These are phyloP conservation scores for Pararge aegeria DNA, from an alignment of 1,140 invertebrate genomes.

Conservation along the genomic window DNA sequence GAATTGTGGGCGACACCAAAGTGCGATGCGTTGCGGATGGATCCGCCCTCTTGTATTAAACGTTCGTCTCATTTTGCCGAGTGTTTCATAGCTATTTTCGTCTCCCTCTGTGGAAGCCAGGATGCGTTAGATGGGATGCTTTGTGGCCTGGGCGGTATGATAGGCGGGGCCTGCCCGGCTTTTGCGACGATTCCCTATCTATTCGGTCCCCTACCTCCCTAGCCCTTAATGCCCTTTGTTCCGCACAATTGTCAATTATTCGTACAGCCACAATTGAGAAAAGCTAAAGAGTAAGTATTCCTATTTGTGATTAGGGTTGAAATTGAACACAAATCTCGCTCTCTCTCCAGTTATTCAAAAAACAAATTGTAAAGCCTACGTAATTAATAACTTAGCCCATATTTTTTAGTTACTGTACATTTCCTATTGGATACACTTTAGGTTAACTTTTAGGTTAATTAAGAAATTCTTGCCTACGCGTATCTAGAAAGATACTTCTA, in stretches of 20 bases:
- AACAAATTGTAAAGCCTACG: too few relatives aligned
- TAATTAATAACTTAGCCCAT: too few relatives aligned
- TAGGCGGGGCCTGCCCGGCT: slow-evolving; percentile 44
- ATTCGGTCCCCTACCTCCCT: slow-evolving; percentile 37
- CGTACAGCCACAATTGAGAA: slow-evolving; percentile 27
- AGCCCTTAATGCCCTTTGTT: slow-evolving; percentile 40
- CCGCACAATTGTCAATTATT: slow-evolving; percentile 38
- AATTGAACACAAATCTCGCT: neutral
- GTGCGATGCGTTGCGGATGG: slow-evolving; percentile 23
- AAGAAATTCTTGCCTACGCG: too few relatives aligned
- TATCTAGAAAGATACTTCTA: too few relatives aligned
- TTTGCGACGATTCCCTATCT: slow-evolving; percentile 34
- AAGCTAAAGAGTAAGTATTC: neutral
- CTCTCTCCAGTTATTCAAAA: neutral
- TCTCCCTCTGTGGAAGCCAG: slow-evolving; percentile 31
- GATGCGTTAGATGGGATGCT: slow-evolving; percentile 21
- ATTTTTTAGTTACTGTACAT: too few relatives aligned
- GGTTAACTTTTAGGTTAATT: too few relatives aligned
- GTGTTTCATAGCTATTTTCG: neutral
- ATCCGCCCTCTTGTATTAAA: slow-evolving; percentile 43
- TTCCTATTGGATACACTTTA: too few relatives aligned
- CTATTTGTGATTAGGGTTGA: neutral
- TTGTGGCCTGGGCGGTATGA: slow-evolving; percentile 38
- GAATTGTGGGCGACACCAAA: slow-evolving; percentile 48
- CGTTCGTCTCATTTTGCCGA: slow-evolving; percentile 34